Percentiles rank a stretch among this genome's conserved stretches.
Evolutionary conservation across 2,797 vertebrate species (phyloP).

Genomic region (Synanceia verrucosa): DNA sequence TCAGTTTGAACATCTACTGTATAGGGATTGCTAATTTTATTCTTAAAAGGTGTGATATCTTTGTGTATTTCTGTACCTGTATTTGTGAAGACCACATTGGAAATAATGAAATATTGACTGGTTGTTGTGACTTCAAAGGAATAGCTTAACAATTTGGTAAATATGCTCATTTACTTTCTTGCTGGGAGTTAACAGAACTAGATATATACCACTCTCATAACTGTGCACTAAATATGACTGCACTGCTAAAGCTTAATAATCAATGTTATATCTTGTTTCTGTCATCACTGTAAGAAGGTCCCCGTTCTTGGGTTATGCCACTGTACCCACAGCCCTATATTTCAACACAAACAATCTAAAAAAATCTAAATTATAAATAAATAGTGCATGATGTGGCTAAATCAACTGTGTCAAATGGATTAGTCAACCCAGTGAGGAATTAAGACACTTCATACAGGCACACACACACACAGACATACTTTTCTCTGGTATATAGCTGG

Average conservation of each 20-base stretch:
- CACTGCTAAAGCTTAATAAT: neutral
- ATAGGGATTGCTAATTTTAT: neutral
- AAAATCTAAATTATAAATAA: no score
- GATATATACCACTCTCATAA: neutral
- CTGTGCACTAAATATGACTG: neutral
- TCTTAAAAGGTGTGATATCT: neutral
- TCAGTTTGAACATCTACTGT: neutral
- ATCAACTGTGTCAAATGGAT: no score
- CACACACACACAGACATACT: no score
- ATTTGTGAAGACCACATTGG: neutral
- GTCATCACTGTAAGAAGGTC: neutral
- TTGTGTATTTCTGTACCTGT: neutral
- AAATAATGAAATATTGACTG: neutral
- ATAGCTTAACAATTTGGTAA: neutral
- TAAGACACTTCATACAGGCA: no score
- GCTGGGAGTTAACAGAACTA: neutral
- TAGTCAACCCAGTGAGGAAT: no score
- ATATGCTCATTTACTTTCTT: no score
- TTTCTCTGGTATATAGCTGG: no score
- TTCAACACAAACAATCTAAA: no score
- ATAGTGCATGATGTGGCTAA: no score
- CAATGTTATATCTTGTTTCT: neutral
- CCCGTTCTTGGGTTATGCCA: no score
- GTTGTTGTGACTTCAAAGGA: neutral
- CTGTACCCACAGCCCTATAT: no score